These are phyloP conservation scores for Pseudochromis fuscus DNA, from an alignment of 2,797 vertebrate species.

Conservation along the genomic window DNA sequence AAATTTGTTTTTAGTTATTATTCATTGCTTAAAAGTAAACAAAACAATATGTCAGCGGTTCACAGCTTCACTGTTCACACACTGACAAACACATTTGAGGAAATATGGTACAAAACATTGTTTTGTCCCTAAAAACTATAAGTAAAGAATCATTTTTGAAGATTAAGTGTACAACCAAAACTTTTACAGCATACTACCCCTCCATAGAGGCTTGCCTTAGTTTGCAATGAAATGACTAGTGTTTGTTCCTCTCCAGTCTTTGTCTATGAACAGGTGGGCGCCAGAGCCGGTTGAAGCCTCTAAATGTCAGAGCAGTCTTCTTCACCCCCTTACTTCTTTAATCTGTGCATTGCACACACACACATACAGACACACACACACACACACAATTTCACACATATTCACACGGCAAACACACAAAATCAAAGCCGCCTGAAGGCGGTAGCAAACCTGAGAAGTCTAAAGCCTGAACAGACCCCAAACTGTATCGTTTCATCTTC, in stretches of 20 bases:
- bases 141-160: conserved; percentile 5
- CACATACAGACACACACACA: too few relatives aligned
- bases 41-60: background rate
- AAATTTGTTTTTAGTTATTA: background rate
- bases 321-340: conserved; percentile 74
- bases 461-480: conserved; percentile 68
- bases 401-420: conserved; percentile 47
- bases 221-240: conserved; percentile 52
- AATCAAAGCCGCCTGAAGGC: conserved; percentile 76
- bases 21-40: background rate
- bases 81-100: background rate
- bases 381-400: conserved; percentile 37
- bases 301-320: conserved; percentile 85
- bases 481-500: conserved; percentile 73
- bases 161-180: background rate
- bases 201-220: conserved; percentile 5
- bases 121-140: background rate
- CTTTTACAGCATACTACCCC: conserved; percentile 5
- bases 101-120: background rate
- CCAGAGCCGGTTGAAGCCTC: conserved; percentile 62
- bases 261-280: conserved; percentile 71
- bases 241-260: conserved; percentile 64
- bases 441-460: conserved; percentile 64
- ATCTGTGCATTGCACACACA: conserved; percentile 61
- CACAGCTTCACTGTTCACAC: background rate